Conservation (phyloP, 1,140 invertebrate genomes). For the Heliconius hermathena region DNA sequence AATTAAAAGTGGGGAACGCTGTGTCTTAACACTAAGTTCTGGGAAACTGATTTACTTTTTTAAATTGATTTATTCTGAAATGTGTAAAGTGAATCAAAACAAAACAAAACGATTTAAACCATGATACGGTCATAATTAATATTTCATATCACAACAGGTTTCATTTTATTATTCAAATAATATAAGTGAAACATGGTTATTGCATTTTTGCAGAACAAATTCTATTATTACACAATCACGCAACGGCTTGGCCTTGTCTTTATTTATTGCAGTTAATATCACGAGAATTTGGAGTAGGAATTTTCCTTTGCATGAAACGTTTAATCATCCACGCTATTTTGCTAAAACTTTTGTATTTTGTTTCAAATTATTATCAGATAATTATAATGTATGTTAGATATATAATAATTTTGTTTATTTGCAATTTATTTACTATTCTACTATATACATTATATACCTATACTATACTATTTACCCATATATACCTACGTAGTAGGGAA, state of each 20-base stretch:
- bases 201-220: slow-evolving; percentile 25
- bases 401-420: background rate
- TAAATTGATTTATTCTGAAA: background rate
- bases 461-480: too few species aligned
- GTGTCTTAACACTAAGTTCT: too few species aligned
- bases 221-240: slow-evolving; percentile 18
- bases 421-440: background rate
- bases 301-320: slow-evolving; percentile 9
- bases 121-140: background rate
- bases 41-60: background rate
- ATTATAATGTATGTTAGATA: background rate
- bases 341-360: background rate
- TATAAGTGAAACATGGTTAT: slow-evolving; percentile 11
- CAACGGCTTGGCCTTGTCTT: slow-evolving; percentile 21
- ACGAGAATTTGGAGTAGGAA: slow-evolving; percentile 8
- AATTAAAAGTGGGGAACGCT: too few species aligned
- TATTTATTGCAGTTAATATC: slow-evolving; percentile 20
- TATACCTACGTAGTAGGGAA: too few species aligned
- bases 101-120: background rate
- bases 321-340: background rate
- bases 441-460: background rate
- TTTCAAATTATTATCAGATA: background rate
- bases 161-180: background rate
- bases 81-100: background rate
- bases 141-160: background rate